Base-by-base conservation (phyloP, 2,113 vertebrate species). In the Dicaeum eximium region DNA sequence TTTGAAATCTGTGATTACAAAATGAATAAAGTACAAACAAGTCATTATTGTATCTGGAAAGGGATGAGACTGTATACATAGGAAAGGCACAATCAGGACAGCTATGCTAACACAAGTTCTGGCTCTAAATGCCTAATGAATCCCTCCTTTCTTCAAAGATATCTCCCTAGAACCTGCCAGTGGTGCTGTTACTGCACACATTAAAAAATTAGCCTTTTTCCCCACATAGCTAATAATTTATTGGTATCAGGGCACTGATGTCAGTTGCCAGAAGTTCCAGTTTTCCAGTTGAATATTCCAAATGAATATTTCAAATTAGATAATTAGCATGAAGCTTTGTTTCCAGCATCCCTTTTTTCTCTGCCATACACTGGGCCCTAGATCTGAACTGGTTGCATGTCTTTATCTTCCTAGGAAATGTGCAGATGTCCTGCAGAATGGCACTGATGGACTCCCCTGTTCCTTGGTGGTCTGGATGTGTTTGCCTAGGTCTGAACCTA, bases 1-100 rank as follows among this genome's bases (percentile, higher is more conserved):
- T 88, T 91, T 83, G 72, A 86, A 86, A 88, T 83, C 50, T 62
- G 25, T 77, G 60, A 73, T 91, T 93, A 66, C 47, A 77, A 80
- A 93, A 80, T 64, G 75, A 79, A 92, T 58, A n/a, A 81, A 89
- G 23, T 65, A 82, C 57, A 92, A 91, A 71, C 25, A 81, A 88
- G 13, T 42, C 13, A 47, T 78, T 78, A 35, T 61, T 86, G 5
- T 61, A 50, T 82, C 56, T 93, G 83, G 73, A 93, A 88, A 77
- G 4, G 13, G 25, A 69, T 60, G 30, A 80, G 15, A 44, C 25
- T 84, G 47, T 28, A 14, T 71, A n/a, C 7, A 11, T 24, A 79
- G 61, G n/a, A 80, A 74, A 91, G 77, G 16, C 22, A 40, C 33
- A 64, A 40, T 31, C 28, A 71, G 58, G 28, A 88, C 90, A 92